Base-by-base conservation (phyloP, 2,113 vertebrate species). In the Setophaga kirtlandii region DNA sequence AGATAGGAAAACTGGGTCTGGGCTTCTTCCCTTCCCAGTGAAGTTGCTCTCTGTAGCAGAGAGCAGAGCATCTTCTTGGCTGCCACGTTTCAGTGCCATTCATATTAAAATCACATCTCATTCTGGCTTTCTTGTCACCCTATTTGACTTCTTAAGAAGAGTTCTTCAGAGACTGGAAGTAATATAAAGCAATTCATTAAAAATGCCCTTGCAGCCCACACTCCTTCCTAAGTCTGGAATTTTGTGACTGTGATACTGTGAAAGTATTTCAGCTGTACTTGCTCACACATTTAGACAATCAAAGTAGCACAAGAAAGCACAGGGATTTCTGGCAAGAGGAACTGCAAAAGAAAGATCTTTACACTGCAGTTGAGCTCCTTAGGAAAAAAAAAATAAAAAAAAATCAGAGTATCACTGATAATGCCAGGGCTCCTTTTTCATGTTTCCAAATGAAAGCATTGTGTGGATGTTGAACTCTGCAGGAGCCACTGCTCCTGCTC, bases 211-310 rank as follows among this genome's bases (percentile, higher is more conserved):
- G 7, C 50, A 79, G 35, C 70, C 67, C 62, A 64, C 13, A 64
- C 3, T 13, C 19, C 5, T 49, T 79, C 31, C 39, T 3, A 9
- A 92, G 37, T 47, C 41, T 1, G 12, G 55, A 68, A 24, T 76
- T 79, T 65, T 73, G 31, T 0, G 0, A 44, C 63, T 49, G 25
- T 42, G n/a, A 31, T 17, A 69, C 12, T 5, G 9, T 1, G 1
- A 76, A 60, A 62, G 5, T 41, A 70, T 53, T 89, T 86, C 63
- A 56, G 58, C 52, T 49, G 22, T 41, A 47, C 12, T 71, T 5
- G 1, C 31, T 65, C 28, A 25, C 4, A 3, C 28, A 37, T 27
- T 76, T 65, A 69, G 39, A 81, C 24, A 65, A 46, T 4, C 30
- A 44, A 85, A 82, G 39, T 2, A 30, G 39, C 35, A 59, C 0